phyloP scores from a whole-genome alignment of 2,888 invertebrate genomes.

The Parascotia fuliginaria region DNA sequence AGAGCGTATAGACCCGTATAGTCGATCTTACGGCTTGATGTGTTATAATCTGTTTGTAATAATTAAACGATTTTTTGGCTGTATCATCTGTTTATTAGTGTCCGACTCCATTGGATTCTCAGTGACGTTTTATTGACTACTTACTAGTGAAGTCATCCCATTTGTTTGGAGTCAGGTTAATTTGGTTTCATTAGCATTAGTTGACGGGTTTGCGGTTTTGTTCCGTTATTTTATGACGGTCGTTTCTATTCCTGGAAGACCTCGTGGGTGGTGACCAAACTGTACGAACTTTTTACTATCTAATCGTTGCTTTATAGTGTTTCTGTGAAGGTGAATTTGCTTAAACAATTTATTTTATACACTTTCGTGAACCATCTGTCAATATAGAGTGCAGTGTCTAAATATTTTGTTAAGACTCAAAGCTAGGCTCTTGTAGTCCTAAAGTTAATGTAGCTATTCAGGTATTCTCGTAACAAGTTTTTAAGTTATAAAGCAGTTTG shows the following conservation, averaged over 20 bases:
- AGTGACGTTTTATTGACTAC: conserved; percentile 23
- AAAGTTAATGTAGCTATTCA: neutral
- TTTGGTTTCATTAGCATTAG: conserved; percentile 67
- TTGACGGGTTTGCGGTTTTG: conserved; percentile 66
- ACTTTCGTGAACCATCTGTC: neutral
- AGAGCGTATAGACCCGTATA: conserved; percentile 59
- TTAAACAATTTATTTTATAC: conserved; percentile 34
- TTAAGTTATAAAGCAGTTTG: neutral
- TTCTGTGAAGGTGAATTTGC: conserved; percentile 46
- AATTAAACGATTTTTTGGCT: conserved; percentile 35
- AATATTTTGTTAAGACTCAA: neutral
- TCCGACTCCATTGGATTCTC: conserved; percentile 26
- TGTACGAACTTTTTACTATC: conserved; percentile 61
- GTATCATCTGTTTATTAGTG: conserved; percentile 29
- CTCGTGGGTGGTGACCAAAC: conserved; percentile 70
- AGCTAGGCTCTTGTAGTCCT: neutral
- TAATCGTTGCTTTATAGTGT: conserved; percentile 62
- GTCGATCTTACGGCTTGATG: conserved; percentile 47
- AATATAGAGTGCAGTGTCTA: neutral
- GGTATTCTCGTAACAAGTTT: conserved; percentile 14
- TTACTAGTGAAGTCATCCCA: conserved; percentile 50
- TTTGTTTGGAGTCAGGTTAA: conserved; percentile 61
- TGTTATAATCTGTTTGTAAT: conserved; percentile 53
- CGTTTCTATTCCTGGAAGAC: conserved; percentile 66
- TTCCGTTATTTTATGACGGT: conserved; percentile 69